Evolutionary conservation across 2,888 invertebrate species (phyloP).

Genomic region (Toxonevra muliebris): DNA sequence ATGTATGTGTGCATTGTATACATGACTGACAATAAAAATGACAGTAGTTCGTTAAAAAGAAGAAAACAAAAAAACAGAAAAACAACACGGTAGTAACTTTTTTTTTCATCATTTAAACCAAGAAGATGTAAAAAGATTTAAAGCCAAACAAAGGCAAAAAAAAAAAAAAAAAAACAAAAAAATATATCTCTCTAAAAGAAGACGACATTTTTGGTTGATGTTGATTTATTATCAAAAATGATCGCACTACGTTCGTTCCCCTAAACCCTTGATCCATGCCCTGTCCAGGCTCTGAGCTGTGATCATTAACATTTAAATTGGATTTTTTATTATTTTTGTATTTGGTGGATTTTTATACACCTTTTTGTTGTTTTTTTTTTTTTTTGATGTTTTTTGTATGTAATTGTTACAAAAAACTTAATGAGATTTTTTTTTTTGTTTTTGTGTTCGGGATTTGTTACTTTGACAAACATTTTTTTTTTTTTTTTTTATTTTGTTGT

Average conservation of each 20-base stretch:
- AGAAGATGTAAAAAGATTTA: neutral
- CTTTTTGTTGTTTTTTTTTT: neutral
- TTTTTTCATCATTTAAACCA: neutral
- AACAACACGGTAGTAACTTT: conserved; percentile 26
- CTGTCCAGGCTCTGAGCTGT: conserved; percentile 3
- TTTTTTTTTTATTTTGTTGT: conserved; percentile 10
- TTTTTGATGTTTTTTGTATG: conserved; percentile 15
- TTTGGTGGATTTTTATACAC: neutral
- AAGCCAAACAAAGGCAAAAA: conserved; percentile 8
- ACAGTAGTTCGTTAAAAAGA: conserved; percentile 23
- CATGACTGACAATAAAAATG: conserved; percentile 7
- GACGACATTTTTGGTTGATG: conserved; percentile 33
- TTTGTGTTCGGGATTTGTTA: conserved; percentile 1
- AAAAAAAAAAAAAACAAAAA: conserved; percentile 10
- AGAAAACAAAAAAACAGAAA: neutral
- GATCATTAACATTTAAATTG: conserved; percentile 49
- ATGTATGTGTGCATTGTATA: too few relatives aligned
- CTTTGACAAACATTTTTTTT: conserved; percentile 19
- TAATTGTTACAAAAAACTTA: conserved; percentile 24
- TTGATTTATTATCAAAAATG: conserved; percentile 46
- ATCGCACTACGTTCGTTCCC: conserved; percentile 31
- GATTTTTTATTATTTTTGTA: conserved; percentile 33
- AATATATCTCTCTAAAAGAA: neutral
- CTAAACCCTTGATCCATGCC: too few relatives aligned
- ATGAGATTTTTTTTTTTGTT: conserved; percentile 20